Evolutionary conservation across 2,113 vertebrate species (phyloP), one percentile per base, ranked within the genome.

Genomic region (Symphodus melops): DNA sequence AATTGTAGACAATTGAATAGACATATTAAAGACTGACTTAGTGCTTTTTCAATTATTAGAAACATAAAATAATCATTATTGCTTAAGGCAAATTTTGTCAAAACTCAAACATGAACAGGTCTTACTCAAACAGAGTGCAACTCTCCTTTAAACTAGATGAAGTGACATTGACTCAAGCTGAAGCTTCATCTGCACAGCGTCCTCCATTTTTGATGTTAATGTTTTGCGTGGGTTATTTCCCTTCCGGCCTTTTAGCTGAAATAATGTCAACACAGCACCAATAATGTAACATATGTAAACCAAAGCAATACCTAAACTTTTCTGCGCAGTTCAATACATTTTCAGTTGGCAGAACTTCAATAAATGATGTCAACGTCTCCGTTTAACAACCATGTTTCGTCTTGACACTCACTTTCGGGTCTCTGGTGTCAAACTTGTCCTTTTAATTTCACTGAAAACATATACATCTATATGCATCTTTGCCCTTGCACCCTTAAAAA

Each of bases 401-500:
- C 60, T 77, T 68, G 21, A 28, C 46, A 68, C 75, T 71, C 81
- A 46, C 65, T 39, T 74, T 42, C 8, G 21, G 5, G 0, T 69
- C 67, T 55, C 54, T 46, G 37, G 41, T 81, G 57, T 86, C 72
- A 79, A 81, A 86, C 67, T 49, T 80, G 55, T 86, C 76, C 54
- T 70, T 70, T 78, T 79, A 54, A 83, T 86, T 83, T 69, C 37
- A 42, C n/a, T 44, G 4, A 62, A 82, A 68, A 77, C 68, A 64
- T 53, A 53, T 64, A 76, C 39, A 57, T 74, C 66, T 78, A 76
- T 69, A 71, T 66, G 69, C 69, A 62, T 83, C 72, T 55, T 69
- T 77, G n/a, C n/a, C n/a, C n/a, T n/a, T n/a, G n/a, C 61, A 67
- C 70, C 72, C 70, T 77, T 77, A 69, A 72, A 92, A 87, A 86